Base-by-base conservation (phyloP, 1,140 invertebrate species). In the Tetraneura akinire region DNA sequence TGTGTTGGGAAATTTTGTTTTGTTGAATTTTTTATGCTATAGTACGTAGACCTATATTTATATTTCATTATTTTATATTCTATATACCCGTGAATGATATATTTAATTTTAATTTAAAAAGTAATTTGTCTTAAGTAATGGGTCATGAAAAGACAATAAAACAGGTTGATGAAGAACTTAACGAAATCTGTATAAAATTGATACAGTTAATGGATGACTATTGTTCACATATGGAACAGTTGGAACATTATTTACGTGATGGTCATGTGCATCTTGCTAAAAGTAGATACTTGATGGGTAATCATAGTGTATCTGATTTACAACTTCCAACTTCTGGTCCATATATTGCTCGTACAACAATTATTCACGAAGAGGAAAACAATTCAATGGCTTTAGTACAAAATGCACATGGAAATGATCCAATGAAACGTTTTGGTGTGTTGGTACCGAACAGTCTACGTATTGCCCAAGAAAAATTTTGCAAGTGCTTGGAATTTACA, bases 401-500 rank as follows among this genome's bases (percentile, higher is more conserved):
- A 0, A 1, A 62, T 6, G 0, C 62, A 0, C 1, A n/a, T 2
- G 74, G 74, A 11, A 37, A 60, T 14, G 89, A 92, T 85, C 91
- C 92, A 2, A 84, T 92, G 26, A 89, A 89, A 81, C 92, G 91
- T 91, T 93, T 93, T 86, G 92, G 92, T 10, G 87, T 92, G 62
- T 84, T 93, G 32, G 90, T 92, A 0, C 92, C 92, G 1, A 89
- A 91, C 83, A 90, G 90, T 85, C 86, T 93, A 82, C 88, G 88
- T 83, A 88, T 86, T 81, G 90, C 91, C 1, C 91, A 92, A 84
- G 88, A 87, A 81, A 86, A 88, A 82, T 93, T 91, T 83, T 88
- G 89, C 82, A 89, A 89, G 81, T 87, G 89, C 6, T 82, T 92
- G 16, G 88, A 89, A 74, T 87, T 88, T 85, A 85, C 88, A 57